Percentiles rank a stretch among this genome's conserved stretches.
Evolutionary conservation across 2,888 invertebrate genomes (phyloP).

Genomic region (Ommatoiulus sabulosus): DNA sequence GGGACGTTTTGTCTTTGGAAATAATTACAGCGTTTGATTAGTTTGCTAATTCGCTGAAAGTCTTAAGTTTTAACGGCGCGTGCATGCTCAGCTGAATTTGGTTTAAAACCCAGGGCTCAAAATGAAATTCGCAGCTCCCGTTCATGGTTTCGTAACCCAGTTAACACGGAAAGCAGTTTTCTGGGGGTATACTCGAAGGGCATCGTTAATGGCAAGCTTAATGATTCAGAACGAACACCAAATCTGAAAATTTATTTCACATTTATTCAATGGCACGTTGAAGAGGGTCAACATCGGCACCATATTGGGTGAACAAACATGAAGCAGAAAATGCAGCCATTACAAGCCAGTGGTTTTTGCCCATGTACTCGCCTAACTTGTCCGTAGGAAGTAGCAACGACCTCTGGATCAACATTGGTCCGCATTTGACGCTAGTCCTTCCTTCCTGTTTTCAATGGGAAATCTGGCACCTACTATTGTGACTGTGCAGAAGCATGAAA

Average conservation of each 20-base stretch:
- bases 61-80: conserved; percentile 23
- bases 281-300: neutral
- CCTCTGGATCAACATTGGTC: conserved; percentile 37
- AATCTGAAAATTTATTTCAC: conserved; percentile 29
- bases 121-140: conserved; percentile 10
- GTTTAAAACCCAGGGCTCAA: conserved; percentile 1
- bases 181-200: neutral
- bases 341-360: neutral
- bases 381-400: neutral
- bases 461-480: conserved; percentile 46
- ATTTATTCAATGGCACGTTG: neutral
- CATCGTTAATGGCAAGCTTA: conserved; percentile 23
- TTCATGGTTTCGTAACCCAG: neutral
- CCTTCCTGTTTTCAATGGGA: conserved; percentile 41
- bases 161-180: conserved; percentile 23
- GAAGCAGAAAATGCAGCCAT: neutral
- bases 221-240: conserved; percentile 33
- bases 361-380: neutral
- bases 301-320: neutral
- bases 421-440: conserved; percentile 38
- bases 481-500: neutral
- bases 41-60: conserved; percentile 26
- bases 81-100: neutral
- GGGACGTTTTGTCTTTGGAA: conserved; percentile 23
- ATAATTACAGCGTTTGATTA: conserved; percentile 44